Conservation (phyloP, 2,113 vertebrate genomes). For the Alaudala cheleensis region DNA sequence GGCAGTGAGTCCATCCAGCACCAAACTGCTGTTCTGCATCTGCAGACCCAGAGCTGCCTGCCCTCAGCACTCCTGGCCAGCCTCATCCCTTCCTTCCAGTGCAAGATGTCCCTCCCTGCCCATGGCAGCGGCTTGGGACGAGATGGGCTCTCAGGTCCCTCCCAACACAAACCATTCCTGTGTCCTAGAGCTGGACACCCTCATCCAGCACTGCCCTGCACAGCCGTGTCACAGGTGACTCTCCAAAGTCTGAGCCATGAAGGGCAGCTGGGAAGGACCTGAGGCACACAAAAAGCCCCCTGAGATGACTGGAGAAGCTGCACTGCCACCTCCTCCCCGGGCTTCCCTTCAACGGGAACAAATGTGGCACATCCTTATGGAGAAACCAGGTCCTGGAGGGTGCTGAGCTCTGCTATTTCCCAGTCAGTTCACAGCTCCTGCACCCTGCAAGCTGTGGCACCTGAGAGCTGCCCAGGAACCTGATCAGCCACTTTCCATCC, state of each 20-base stretch:
- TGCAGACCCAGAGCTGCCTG: neutral
- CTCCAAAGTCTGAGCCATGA: fast-evolving
- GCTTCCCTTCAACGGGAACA: neutral
- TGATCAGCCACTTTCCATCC: neutral
- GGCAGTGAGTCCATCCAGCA: neutral
- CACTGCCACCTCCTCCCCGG: neutral
- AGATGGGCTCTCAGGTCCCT: neutral
- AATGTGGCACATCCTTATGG: neutral
- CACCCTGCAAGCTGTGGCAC: neutral
- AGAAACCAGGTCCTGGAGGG: neutral
- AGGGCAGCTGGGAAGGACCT: neutral
- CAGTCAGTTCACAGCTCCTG: neutral
- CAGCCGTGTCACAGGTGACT: neutral
- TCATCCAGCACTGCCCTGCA: too few species aligned
- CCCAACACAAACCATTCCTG: neutral
- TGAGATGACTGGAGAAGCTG: neutral
- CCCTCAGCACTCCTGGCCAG: neutral
- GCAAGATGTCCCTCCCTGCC: neutral
- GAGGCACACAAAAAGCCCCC: fast-evolving
- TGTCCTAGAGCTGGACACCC: neutral
- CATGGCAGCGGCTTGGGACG: neutral
- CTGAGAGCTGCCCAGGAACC: neutral
- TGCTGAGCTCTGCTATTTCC: neutral
- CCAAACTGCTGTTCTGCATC: neutral
- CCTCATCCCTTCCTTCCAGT: neutral